Conservation (phyloP, 2,797 vertebrate species). For the Danio choprae region DNA sequence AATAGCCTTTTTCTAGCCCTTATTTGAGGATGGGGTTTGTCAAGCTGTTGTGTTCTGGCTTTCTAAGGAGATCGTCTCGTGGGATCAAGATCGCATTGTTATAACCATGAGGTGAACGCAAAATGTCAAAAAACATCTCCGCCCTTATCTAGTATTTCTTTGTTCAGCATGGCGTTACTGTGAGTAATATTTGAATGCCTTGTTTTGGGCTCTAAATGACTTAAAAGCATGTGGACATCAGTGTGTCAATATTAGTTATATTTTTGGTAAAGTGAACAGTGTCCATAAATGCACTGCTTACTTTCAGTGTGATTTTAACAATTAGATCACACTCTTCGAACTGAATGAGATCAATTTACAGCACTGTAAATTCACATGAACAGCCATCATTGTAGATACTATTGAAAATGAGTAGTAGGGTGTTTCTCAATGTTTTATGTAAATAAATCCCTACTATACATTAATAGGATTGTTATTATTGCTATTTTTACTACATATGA, state of each 20-base stretch:
- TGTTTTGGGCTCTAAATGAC: not conserved
- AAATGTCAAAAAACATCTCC: constrained; percentile 13
- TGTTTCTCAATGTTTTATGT: not conserved
- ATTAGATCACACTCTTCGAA: not conserved
- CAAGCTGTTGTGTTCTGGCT: not conserved
- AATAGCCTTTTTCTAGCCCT: constrained; percentile 25
- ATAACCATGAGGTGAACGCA: not conserved
- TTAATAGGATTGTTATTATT: not conserved
- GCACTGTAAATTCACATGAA: constrained; percentile 13
- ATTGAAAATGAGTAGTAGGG: not conserved
- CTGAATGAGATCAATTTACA: not conserved
- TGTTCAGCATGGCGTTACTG: not conserved
- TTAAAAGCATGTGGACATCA: constrained; percentile 18
- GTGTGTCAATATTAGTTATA: constrained; percentile 5
- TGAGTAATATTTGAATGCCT: not conserved
- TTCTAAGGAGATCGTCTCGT: constrained; percentile 14
- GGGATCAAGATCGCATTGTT: not conserved
- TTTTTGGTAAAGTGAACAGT: constrained; percentile 11
- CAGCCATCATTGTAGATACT: not conserved
- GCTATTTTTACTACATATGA: not conserved
- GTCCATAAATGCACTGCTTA: constrained; percentile 19
- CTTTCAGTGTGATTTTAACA: not conserved
- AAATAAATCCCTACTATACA: no score
- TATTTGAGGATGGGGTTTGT: constrained; percentile 8
- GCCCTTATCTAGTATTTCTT: constrained; percentile 7